Evolutionary conservation across 2,113 vertebrate genomes (phyloP).

Genomic region (Physeter macrocephalus): DNA sequence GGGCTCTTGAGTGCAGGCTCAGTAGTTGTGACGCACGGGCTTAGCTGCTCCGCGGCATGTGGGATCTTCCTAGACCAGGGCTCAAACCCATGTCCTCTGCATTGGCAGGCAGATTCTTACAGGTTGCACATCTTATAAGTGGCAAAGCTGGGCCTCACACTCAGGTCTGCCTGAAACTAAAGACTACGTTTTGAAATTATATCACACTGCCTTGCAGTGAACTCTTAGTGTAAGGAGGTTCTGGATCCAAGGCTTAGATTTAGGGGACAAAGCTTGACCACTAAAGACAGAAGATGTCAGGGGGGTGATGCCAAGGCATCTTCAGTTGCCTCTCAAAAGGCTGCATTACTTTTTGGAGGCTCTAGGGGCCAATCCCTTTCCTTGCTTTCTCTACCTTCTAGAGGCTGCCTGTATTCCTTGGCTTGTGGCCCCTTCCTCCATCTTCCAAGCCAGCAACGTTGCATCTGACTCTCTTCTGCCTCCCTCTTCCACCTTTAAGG

Average conservation of each 20-base stretch:
- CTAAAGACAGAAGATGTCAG: neutral
- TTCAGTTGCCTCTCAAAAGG: neutral
- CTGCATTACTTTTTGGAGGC: rapidly evolving
- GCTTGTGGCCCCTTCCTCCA: rapidly evolving
- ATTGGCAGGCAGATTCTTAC: too few species aligned
- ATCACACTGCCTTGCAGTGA: neutral
- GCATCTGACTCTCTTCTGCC: neutral
- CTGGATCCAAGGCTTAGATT: neutral
- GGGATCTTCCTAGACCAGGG: too few species aligned
- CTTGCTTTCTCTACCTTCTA: neutral
- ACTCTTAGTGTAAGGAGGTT: neutral
- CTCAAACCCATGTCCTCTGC: too few species aligned
- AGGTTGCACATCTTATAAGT: neutral
- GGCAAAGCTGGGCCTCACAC: neutral
- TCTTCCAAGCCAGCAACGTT: rapidly evolving
- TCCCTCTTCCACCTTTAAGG: neutral
- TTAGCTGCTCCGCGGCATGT: rapidly evolving
- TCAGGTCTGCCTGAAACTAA: neutral
- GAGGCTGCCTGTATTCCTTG: neutral
- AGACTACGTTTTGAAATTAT: neutral
- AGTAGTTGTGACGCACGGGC: too few species aligned
- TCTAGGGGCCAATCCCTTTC: neutral
- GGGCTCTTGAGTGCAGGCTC: too few species aligned
- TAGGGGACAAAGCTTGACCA: neutral
- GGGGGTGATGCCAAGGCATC: too few species aligned